Percentiles rank a stretch among this genome's conserved stretches.
Evolutionary conservation across 1,140 invertebrate genomes (phyloP).

Genomic region (Mycetomoellerius zeteki): DNA sequence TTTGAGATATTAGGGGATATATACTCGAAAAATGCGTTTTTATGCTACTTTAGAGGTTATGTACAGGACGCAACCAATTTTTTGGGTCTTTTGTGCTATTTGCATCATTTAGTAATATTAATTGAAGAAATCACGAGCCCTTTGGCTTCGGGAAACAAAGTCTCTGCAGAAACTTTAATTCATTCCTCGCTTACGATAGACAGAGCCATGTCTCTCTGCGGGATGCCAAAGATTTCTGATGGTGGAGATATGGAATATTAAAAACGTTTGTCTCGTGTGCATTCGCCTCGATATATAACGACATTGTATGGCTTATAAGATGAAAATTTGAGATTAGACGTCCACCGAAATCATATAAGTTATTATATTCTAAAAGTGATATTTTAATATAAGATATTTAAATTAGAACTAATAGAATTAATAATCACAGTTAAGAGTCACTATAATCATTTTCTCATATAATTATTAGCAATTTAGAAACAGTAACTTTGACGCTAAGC

Average conservation of each 20-base stretch:
- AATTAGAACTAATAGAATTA: background rate
- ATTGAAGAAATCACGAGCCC: constrained; percentile 74
- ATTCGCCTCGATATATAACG: constrained; percentile 60
- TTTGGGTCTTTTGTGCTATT: too few relatives aligned
- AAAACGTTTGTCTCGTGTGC: constrained; percentile 73
- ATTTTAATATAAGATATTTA: background rate
- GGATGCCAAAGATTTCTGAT: constrained; percentile 80
- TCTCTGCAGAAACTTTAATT: constrained; percentile 76
- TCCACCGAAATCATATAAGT: constrained; percentile 9
- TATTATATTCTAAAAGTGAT: constrained; percentile 27
- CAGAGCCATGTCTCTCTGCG: constrained; percentile 78
- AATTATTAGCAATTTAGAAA: constrained; percentile 47
- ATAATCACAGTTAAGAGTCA: background rate
- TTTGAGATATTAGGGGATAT: too few relatives aligned
- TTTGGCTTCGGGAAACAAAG: constrained; percentile 78
- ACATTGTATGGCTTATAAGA: constrained; percentile 46
- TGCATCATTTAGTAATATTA: too few relatives aligned
- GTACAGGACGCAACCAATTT: too few relatives aligned
- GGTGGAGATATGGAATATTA: constrained; percentile 80
- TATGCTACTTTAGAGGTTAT: too few relatives aligned
- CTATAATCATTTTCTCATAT: background rate
- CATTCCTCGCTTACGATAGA: constrained; percentile 74
- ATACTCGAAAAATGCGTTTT: too few relatives aligned
- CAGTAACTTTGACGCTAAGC: constrained; percentile 51
- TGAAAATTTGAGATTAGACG: constrained; percentile 49